Evolutionary conservation across 2,888 invertebrate species (phyloP).

Genomic region (Spicauda simplicius): DNA sequence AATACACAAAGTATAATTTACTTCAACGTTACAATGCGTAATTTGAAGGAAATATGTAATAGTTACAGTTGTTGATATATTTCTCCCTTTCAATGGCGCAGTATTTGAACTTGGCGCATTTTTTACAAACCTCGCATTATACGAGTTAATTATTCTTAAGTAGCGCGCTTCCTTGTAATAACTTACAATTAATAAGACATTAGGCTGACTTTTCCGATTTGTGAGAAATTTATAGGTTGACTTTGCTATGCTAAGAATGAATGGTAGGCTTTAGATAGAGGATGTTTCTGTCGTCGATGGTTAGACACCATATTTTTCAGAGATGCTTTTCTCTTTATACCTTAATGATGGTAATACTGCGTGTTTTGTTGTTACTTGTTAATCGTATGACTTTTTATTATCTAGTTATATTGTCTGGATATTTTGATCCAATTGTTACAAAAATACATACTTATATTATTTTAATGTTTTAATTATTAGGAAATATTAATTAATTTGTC

Average conservation of each 20-base stretch:
- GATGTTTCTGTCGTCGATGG: slow-evolving; percentile 6
- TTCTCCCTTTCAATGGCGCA: slow-evolving; percentile 50
- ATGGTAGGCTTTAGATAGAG: not conserved
- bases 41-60: slow-evolving; percentile 58
- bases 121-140: slow-evolving; percentile 31
- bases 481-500: too few relatives aligned
- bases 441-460: too few relatives aligned
- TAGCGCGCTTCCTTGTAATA: slow-evolving; percentile 36
- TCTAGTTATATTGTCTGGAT: too few relatives aligned
- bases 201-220: slow-evolving; percentile 34
- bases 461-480: too few relatives aligned
- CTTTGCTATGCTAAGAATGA: not conserved
- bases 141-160: slow-evolving; percentile 37
- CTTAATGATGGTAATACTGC: not conserved
- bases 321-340: not conserved
- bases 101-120: slow-evolving; percentile 52
- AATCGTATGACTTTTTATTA: not conserved
- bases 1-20: slow-evolving; percentile 28
- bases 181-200: slow-evolving; percentile 36
- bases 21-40: not conserved
- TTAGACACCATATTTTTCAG: slow-evolving; percentile 9
- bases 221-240: slow-evolving; percentile 22
- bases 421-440: too few relatives aligned
- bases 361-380: not conserved
- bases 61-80: slow-evolving; percentile 64